phyloP scores from a whole-genome alignment of 2,888 invertebrate species.

The Zhuqinia jingwanae region DNA sequence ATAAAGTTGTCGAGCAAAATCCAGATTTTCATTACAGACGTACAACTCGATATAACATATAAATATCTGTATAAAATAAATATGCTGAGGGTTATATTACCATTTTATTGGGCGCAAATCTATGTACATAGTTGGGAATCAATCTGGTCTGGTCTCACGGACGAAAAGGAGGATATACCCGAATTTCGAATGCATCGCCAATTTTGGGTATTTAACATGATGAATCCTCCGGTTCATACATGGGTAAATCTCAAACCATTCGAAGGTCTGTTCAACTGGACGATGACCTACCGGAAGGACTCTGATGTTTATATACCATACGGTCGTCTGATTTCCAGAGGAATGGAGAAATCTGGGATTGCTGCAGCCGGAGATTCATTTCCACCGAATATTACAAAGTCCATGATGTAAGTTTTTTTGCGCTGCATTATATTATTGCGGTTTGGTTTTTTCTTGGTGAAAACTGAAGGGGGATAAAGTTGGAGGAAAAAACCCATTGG shows the following conservation, averaged over 20 bases:
- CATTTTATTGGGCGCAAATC: too few species aligned
- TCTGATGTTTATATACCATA: too few species aligned
- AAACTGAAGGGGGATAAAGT: too few species aligned
- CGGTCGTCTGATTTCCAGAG: constrained; percentile 63
- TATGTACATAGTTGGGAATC: constrained; percentile 63
- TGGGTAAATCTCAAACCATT: constrained; percentile 73
- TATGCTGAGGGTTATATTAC: too few species aligned
- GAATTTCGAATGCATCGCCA: constrained; percentile 70
- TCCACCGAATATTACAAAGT: constrained; percentile 38
- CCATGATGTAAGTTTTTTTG: constrained; percentile 52
- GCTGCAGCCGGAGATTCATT: neutral
- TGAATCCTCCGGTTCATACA: constrained; percentile 76
- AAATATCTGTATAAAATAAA: too few species aligned
- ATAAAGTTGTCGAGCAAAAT: too few species aligned
- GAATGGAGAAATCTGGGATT: constrained; percentile 42
- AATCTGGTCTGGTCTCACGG: constrained; percentile 49
- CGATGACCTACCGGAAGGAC: too few species aligned
- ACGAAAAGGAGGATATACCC: constrained; percentile 65
- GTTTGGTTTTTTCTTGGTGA: constrained; percentile 25
- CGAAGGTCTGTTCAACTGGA: too few species aligned
- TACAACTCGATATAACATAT: too few species aligned
- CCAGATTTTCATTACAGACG: too few species aligned
- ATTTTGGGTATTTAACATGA: constrained; percentile 75
- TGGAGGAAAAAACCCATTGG: constrained; percentile 3
- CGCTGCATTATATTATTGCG: constrained; percentile 29